Evolutionary conservation across 2,888 invertebrate genomes (phyloP), one percentile per base, ranked within the genome.

Genomic region (Lithophane ornitopus): DNA sequence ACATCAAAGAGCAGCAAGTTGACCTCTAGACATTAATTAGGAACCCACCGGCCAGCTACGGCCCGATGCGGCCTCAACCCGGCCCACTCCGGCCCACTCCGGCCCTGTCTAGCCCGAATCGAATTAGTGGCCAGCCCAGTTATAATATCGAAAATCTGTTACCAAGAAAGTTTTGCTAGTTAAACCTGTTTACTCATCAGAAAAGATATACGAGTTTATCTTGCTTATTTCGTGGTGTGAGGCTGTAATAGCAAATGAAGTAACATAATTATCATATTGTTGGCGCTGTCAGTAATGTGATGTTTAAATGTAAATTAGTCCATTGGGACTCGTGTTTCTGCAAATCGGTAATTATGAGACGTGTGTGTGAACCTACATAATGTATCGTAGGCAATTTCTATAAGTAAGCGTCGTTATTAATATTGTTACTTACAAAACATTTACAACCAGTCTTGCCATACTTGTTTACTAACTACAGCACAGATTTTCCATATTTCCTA

Each of bases 11-110:
- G 86, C 74, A 68, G 70, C 74, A 28, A 85, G 74, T 78, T 86
- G 86, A 88, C 88, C 88, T 88, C 81, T 72, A 81, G 86, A 88
- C 86, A 84, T 81, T 88, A 80, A 88, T 88, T 80, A 87, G 75
- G 80, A 65, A 70, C 39, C 61, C 72, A 58, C 19, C 52, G 70
- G 67, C n/a, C 39, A 39, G 28, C 46, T 52, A 34, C 34, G 69
- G 78, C 83, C 78, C 44, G n/a, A 19, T 41, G 14, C 19, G 71
- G 66, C 68, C 46, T 58, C 44, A 34, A 44, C 14, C 3, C 58
- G 52, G 41, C 67, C 67, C 59, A 34, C 34, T 34, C 3, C 58
- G 52, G 41, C 67, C 67, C 59, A 34, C 34, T 34, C n/a, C 61
- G 34, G 56, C 44, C 56, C 46, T 49, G 34, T 41, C 80, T 58